These are phyloP conservation scores for Simalia tracyae DNA, from an alignment of 2,797 vertebrate genomes.

Conservation along the genomic window DNA sequence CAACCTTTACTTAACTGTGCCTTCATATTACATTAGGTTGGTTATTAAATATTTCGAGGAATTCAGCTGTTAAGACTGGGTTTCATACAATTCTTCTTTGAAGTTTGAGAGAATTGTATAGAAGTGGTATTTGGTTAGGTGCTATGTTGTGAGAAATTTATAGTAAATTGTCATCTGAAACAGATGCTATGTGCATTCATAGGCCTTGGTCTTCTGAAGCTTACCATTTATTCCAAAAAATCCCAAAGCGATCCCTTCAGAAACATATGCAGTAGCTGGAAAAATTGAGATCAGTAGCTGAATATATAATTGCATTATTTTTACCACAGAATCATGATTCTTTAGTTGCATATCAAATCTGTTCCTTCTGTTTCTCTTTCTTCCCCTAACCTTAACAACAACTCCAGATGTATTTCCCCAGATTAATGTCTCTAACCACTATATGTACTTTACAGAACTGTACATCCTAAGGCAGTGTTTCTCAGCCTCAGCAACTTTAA, in stretches of 20 bases:
- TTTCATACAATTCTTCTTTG: slow-evolving; percentile 5
- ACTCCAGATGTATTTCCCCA: not conserved
- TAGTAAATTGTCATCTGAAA: not conserved
- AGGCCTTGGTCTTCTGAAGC: too few species aligned
- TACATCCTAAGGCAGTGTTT: too few species aligned
- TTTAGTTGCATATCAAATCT: fast-evolving
- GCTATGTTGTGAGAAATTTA: not conserved
- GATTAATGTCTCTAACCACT: too few species aligned
- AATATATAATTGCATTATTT: not conserved
- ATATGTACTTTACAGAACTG: too few species aligned
- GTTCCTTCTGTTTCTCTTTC: not conserved
- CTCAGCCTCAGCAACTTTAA: too few species aligned
- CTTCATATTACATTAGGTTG: too few species aligned
- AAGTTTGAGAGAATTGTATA: slow-evolving; percentile 12
- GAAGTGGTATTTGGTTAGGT: not conserved
- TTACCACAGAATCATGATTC: not conserved
- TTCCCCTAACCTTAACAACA: not conserved
- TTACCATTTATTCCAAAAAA: not conserved
- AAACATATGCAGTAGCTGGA: fast-evolving
- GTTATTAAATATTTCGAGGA: slow-evolving; percentile 18
- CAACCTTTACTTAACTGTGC: not conserved
- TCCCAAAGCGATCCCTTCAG: not conserved
- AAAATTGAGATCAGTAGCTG: slow-evolving; percentile 21
- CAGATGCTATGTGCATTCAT: not conserved
- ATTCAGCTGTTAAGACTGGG: fast-evolving